Evolutionary conservation across 1,140 invertebrate species (phyloP), one percentile per base, ranked within the genome.

Genomic region (Temnothorax longispinosus): DNA sequence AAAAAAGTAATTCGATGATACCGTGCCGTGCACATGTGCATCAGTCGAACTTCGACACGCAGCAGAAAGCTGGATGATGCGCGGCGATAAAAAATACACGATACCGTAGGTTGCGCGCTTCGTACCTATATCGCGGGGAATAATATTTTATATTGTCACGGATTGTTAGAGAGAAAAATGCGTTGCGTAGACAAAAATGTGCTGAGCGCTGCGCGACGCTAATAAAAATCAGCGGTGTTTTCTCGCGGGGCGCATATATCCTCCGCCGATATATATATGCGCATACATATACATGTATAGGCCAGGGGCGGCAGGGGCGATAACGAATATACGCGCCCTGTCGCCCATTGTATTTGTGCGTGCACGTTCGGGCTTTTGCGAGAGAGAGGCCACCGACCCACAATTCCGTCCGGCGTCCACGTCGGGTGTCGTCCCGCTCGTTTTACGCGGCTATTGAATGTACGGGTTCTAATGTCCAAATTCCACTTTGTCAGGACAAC

Each of bases 401-500:
- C 78, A 65, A 72, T 5, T 87, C 27, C 27, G 27, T 76, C 35
- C 69, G 54, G 10, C 18, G n/a, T 44, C 6, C 75, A 8, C 44
- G 62, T 85, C 8, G 35, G 35, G 64, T 50, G n/a, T 47, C 52
- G 3, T 15, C 50, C 8, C 21, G n/a, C 21, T 67, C 58, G 52
- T 87, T 89, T 87, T 38, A 71, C 50, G n/a, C 3, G 47, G 32
- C 52, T 21, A 21, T 21, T 27, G 54, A 13, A 27, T 15, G 50
- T 35, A 60, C 87, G 52, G 27, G 21, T 89, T 52, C 85, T 87
- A 90, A 89, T 89, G 64, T 72, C n/a, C 77, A 44, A 90, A 90
- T 89, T 90, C 60, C 85, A 80, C 67, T 85, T 87, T 67, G 54
- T 75, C 78, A 5, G 47, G 18, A 50, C 65, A 75, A 67, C 85